phyloP scores from a whole-genome alignment of 2,113 vertebrate genomes.

The Pardalotus punctatus region DNA sequence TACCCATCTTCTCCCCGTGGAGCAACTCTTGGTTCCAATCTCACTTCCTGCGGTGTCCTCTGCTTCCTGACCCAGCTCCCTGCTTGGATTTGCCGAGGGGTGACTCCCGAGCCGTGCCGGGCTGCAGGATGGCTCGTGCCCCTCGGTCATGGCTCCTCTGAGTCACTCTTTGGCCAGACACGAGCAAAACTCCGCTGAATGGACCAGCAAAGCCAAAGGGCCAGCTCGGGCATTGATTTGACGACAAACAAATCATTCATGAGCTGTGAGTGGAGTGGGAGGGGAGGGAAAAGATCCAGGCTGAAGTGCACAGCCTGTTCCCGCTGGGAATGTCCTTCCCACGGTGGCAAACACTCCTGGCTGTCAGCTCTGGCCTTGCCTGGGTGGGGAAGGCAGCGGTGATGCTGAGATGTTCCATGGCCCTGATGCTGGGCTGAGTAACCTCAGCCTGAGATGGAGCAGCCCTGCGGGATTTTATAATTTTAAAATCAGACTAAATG shows the following conservation, averaged over 20 bases:
- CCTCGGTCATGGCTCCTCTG: not conserved
- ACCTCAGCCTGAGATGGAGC: not conserved
- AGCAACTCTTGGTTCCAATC: not conserved
- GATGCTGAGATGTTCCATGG: not conserved
- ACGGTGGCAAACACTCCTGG: fast-evolving
- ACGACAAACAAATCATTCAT: conserved; percentile 21
- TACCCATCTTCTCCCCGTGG: not conserved
- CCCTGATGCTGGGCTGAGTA: not conserved
- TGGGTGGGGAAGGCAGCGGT: not conserved
- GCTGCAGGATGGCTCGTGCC: not conserved
- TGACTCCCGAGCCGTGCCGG: not conserved
- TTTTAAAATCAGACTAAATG: not conserved
- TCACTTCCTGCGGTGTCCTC: not conserved
- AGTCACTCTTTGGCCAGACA: conserved; percentile 54
- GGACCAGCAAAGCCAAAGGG: not conserved
- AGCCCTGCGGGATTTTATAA: not conserved
- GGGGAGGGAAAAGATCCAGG: not conserved
- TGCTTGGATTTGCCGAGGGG: not conserved
- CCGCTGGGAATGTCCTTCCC: not conserved
- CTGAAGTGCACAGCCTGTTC: not conserved
- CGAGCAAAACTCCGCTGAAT: not conserved
- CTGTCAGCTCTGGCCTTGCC: not conserved
- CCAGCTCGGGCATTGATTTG: not conserved
- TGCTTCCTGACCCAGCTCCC: fast-evolving
- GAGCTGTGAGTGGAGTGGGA: not conserved